Evolutionary conservation across 2,888 invertebrate genomes (phyloP).

Genomic region (Hyposoter didymator): DNA sequence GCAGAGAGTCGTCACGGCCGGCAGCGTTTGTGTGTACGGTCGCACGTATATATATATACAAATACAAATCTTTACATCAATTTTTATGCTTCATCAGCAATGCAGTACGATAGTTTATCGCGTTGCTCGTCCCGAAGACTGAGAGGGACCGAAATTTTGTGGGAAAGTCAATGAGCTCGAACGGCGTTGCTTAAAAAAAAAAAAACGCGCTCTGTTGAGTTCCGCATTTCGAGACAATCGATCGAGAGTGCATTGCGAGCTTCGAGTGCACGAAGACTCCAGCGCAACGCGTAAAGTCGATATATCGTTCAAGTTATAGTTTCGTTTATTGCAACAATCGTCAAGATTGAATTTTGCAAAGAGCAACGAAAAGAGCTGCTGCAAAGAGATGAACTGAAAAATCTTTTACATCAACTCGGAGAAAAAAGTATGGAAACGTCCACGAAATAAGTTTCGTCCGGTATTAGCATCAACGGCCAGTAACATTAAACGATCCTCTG

Average conservation of each 20-base stretch:
- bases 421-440: slow-evolving; percentile 67
- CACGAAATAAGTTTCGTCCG: slow-evolving; percentile 70
- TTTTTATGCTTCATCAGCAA: slow-evolving; percentile 45
- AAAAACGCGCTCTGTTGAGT: not conserved
- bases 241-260: slow-evolving; percentile 4
- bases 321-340: not conserved
- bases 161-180: slow-evolving; percentile 52
- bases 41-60: slow-evolving; percentile 4
- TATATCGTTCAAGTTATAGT: not conserved
- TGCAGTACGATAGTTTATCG: slow-evolving; percentile 19
- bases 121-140: slow-evolving; percentile 5
- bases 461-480: slow-evolving; percentile 79
- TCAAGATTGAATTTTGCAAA: slow-evolving; percentile 21
- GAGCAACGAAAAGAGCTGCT: slow-evolving; percentile 68
- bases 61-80: slow-evolving; percentile 2
- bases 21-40: slow-evolving; percentile 1
- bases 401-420: slow-evolving; percentile 75
- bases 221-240: slow-evolving; percentile 15
- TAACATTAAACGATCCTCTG: slow-evolving; percentile 81
- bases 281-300: not conserved
- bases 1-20: slow-evolving; percentile 45
- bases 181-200: slow-evolving; percentile 8
- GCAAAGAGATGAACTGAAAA: slow-evolving; percentile 72
- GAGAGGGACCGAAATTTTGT: slow-evolving; percentile 28
- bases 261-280: not conserved